phyloP scores from a whole-genome alignment of 1,140 invertebrate species.

The Drosophila parvula region DNA sequence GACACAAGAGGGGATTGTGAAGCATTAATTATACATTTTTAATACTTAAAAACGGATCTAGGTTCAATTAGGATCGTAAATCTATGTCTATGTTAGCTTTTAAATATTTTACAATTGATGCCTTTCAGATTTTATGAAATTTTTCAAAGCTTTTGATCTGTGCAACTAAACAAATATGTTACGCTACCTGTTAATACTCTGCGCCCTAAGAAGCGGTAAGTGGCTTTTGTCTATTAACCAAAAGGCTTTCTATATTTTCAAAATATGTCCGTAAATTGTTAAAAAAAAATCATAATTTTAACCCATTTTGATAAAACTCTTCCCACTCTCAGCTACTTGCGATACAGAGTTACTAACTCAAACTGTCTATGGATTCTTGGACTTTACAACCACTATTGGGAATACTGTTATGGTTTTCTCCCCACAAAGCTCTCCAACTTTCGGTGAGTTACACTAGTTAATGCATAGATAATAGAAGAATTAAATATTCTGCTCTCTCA shows the following conservation, averaged over 20 bases:
- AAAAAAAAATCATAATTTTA: not conserved
- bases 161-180: constrained; percentile 35
- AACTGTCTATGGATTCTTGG: constrained; percentile 90
- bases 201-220: constrained; percentile 47
- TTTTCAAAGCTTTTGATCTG: constrained; percentile 46
- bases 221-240: not conserved
- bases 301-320: not conserved
- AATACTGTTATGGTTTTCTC: constrained; percentile 95
- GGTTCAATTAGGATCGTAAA: not conserved
- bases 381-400: constrained; percentile 96
- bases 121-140: constrained; percentile 25
- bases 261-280: not conserved
- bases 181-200: constrained; percentile 47
- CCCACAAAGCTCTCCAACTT: constrained; percentile 85
- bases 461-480: not conserved
- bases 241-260: not conserved
- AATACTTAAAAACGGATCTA: not conserved
- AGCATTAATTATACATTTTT: not conserved
- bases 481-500: not conserved
- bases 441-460: constrained; percentile 53
- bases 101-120: not conserved
- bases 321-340: constrained; percentile 38
- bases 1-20: not conserved
- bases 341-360: constrained; percentile 68
- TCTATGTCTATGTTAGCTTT: too few relatives aligned